Conservation (phyloP, 2,113 vertebrate genomes). For the Pygoscelis adeliae region DNA sequence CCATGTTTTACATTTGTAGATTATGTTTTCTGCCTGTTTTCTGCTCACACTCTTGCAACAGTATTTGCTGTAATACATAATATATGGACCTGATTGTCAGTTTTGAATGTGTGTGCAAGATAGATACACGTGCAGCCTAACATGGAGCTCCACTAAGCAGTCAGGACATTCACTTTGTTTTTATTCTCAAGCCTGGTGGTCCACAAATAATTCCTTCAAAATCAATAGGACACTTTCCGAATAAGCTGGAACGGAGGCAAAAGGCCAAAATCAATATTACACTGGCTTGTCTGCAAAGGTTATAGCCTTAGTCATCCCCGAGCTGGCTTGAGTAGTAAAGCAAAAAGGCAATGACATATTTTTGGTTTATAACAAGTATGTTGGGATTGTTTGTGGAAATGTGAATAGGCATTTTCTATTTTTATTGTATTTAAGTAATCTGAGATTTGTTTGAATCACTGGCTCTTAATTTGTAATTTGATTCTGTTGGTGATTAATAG, state of each 20-base stretch:
- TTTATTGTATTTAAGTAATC: neutral
- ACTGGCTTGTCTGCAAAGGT: neutral
- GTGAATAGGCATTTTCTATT: neutral
- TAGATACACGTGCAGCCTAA: neutral
- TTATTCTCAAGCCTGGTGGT: neutral
- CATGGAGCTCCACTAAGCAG: neutral
- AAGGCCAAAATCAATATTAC: slow-evolving; percentile 21
- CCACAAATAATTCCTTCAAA: slow-evolving; percentile 27
- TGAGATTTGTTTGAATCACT: neutral
- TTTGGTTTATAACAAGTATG: neutral
- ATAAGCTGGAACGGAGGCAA: slow-evolving; percentile 8
- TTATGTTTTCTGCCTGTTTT: neutral
- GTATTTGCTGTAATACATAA: neutral
- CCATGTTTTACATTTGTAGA: neutral
- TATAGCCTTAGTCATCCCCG: neutral
- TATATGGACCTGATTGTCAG: no score
- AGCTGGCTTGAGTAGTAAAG: neutral
- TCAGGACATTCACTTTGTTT: slow-evolving; percentile 1
- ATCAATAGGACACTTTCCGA: slow-evolving; percentile 45
- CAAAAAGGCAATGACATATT: neutral
- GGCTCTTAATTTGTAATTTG: neutral
- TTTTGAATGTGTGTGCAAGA: neutral
- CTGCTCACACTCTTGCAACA: neutral
- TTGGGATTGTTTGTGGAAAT: neutral
- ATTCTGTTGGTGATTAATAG: neutral